Base-by-base conservation (phyloP, 2,797 vertebrate genomes). In the Crocodylus rhombifer region DNA sequence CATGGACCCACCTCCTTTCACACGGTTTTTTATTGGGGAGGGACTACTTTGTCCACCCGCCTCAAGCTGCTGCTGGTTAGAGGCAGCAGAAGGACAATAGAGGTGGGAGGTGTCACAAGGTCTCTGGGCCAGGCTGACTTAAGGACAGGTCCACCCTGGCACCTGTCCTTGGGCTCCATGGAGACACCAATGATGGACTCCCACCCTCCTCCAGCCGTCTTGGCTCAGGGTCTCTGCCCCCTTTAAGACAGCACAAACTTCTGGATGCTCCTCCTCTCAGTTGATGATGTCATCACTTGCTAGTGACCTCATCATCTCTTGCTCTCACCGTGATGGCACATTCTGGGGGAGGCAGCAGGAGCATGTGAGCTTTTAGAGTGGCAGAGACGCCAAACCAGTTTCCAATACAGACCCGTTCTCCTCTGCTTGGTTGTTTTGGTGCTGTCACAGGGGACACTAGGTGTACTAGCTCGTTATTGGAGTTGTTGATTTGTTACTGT, bases 21-120 rank as follows among this genome's bases (percentile, higher is more conserved):
- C 84, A 91, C 21, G 84, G 84, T 80, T 79, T 91, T 91, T 91
- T 91, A 91, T 91, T 91, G 80, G 84, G 84, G 80, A 76, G 80
- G 76, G 77, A 83, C 80, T 83, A 83, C 23, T 79, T 78, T 65
- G 62, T 62, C 90, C 74, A 36, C 84, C 85, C 42, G 42, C 42
- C 42, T 42, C 42, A 42, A 42, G 42, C 42, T 87, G 69, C 36
- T 73, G 69, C 69, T 23, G 55, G 42, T 87, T 91, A 91, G 60
- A 91, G 64, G 60, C 33, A 56, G 76, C 33, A 60, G 89, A 65
- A 78, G 62, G 71, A 80, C 74, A 84, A 42, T 67, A 61, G 33
- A 83, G 64, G 56, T 33, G 69, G 84, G 75, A 62, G 61, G 75
- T 67, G 55, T 75, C 80, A 74, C 33, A 8, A 73, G 69, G 69